phyloP scores from a whole-genome alignment of 2,888 invertebrate species.

The Spodoptera picta region DNA sequence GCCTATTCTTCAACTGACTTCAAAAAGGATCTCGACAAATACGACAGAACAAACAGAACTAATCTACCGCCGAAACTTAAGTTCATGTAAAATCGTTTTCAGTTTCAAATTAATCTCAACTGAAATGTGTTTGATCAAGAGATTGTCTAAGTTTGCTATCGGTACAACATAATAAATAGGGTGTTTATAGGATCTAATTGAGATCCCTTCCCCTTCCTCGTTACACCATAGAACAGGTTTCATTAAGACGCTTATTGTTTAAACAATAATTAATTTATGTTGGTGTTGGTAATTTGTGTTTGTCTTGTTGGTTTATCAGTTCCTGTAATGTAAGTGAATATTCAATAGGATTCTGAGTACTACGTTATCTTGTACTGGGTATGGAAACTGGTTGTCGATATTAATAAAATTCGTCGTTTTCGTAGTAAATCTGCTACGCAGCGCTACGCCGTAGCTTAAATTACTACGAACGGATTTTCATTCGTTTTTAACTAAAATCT shows the following conservation, averaged over 20 bases:
- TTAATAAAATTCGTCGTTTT: not conserved
- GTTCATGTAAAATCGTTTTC: constrained; percentile 4
- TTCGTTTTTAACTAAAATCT: too few relatives aligned
- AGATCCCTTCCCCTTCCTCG: constrained; percentile 31
- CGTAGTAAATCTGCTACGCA: not conserved
- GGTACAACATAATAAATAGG: constrained; percentile 36
- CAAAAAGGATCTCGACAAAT: not conserved
- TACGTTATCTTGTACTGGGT: not conserved
- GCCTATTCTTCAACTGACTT: too few relatives aligned
- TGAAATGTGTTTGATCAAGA: constrained; percentile 15
- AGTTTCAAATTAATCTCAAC: constrained; percentile 4
- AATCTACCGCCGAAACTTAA: not conserved
- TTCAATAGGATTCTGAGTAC: not conserved
- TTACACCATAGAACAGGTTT: constrained; percentile 29
- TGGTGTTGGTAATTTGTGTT: constrained; percentile 28
- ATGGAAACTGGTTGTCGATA: too few relatives aligned
- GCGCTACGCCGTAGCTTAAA: not conserved
- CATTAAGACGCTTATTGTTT: constrained; percentile 52
- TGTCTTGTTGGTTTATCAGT: constrained; percentile 19
- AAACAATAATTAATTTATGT: constrained; percentile 48
- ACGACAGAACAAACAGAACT: not conserved
- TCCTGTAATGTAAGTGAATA: constrained; percentile 6
- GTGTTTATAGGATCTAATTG: constrained; percentile 51
- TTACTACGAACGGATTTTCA: not conserved
- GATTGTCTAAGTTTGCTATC: constrained; percentile 26